A percentile compares a stretch with the other conserved stretches of the same genome.
phyloP scores from a whole-genome alignment of 2,113 vertebrate genomes.

The Morone saxatilis region DNA sequence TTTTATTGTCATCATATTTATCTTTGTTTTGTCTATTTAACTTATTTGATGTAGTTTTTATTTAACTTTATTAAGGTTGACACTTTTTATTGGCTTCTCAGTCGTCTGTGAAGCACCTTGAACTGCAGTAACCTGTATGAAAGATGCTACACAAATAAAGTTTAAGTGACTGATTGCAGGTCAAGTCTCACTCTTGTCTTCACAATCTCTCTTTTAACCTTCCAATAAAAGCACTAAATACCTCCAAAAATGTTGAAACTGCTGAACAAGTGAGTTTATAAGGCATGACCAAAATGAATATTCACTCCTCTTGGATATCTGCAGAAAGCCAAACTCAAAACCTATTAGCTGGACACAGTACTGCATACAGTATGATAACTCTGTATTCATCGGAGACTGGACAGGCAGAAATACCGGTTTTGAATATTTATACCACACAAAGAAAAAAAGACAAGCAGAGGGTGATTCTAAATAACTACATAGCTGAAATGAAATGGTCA shows the following conservation, averaged over 20 bases:
- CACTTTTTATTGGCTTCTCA: no score
- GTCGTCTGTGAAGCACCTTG: no score
- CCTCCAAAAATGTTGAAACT: neutral
- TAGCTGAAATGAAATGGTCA: neutral
- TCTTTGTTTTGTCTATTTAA: no score
- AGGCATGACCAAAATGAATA: neutral
- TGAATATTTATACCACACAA: neutral
- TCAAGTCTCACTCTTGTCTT: neutral
- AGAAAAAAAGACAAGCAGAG: neutral
- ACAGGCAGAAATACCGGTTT: neutral
- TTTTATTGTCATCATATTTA: no score
- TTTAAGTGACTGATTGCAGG: no score
- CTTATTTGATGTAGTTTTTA: no score
- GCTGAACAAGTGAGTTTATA: neutral
- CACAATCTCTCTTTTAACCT: neutral
- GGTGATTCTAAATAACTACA: neutral
- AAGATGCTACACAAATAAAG: no score
- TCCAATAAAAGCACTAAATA: neutral
- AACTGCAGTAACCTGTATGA: no score
- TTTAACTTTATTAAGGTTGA: no score
- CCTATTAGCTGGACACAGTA: neutral
- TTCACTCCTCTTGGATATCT: neutral
- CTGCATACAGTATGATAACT: neutral
- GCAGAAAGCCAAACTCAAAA: neutral
- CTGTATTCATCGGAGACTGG: constrained; percentile 4